phyloP scores from a whole-genome alignment of 1,140 invertebrate genomes.

The Hypsibius dujardini region DNA sequence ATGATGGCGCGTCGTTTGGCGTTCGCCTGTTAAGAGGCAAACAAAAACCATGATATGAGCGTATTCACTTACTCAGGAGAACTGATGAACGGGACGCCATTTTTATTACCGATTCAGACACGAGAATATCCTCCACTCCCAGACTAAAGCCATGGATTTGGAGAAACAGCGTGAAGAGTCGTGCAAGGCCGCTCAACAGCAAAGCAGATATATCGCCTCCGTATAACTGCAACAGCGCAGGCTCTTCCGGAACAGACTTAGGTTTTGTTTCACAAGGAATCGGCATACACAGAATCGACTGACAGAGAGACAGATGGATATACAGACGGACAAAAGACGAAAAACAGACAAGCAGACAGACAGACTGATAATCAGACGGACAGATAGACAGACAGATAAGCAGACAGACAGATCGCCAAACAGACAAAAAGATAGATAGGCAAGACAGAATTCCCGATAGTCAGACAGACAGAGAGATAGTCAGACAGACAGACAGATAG shows the following conservation, averaged over 20 bases:
- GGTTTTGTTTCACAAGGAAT: too few relatives aligned
- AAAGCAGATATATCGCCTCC: constrained; percentile 61
- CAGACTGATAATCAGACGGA: too few relatives aligned
- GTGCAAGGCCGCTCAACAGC: constrained; percentile 69
- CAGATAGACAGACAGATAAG: too few relatives aligned
- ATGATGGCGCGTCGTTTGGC: constrained; percentile 52
- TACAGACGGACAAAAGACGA: too few relatives aligned
- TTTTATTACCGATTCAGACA: constrained; percentile 44
- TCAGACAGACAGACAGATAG: too few relatives aligned
- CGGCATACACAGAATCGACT: too few relatives aligned
- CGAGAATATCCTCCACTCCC: constrained; percentile 81
- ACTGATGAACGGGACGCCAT: too few relatives aligned
- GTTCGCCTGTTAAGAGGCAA: constrained; percentile 41
- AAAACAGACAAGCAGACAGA: too few relatives aligned
- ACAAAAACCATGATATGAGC: constrained; percentile 20
- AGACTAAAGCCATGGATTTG: constrained; percentile 81
- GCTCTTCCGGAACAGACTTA: too few relatives aligned
- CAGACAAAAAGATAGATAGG: neutral
- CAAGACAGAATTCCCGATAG: too few relatives aligned
- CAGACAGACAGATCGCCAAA: neutral
- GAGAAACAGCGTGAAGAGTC: constrained; percentile 73
- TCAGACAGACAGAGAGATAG: too few relatives aligned
- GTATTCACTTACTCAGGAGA: neutral
- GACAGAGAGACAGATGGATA: too few relatives aligned
- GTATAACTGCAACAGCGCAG: constrained; percentile 52